Evolutionary conservation across 1,140 invertebrate genomes (phyloP), one percentile per base, ranked within the genome.

Genomic region (Drosophila oshimai): DNA sequence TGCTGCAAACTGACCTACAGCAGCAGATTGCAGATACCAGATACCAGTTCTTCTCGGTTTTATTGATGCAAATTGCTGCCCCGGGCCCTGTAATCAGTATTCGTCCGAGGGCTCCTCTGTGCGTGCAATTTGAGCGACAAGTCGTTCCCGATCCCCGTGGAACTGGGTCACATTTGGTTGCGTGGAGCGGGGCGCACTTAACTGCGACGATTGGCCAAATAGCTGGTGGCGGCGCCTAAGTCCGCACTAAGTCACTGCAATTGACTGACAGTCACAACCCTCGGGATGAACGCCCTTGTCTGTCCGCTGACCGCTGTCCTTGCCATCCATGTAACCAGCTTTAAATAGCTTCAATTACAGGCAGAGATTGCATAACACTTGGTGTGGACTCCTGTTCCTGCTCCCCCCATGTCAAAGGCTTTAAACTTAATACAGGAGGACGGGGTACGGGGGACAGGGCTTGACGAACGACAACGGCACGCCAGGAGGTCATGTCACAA

Each of bases 41-140:
- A 62, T 62, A 58, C 67, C 64, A 71, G 68, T 50, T 70, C 45
- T 13, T 10, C 24, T 34, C 49, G 64, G 51, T 81, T 86, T 87
- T 87, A 87, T 87, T 87, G 81, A 87, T 87, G 81, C 76, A 87
- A 87, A 87, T 87, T 87, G 81, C 51, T 70, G 76, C 76, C 73
- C 69, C 17, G 62, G 55, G 81, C 81, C 62, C 76, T 81, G 76
- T 87, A 87, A 87, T 87, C 81, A 87, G 69, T 65, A 53, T 60
- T 46, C 57, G 45, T 67, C 75, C 60, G 74, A 64, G 41, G 70
- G 62, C 60, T 37, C 41, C 57, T 46, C 45, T 67, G 72, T 87
- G 80, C 81, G 80, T 86, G 81, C 87, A 87, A 86, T 87, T 81
- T 86, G 80, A 84, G 75, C 80, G 81, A 86, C 80, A 87, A 87